Percentiles rank a stretch among this genome's conserved stretches.
These are phyloP conservation scores for Drosophila bifasciata DNA, from an alignment of 1,140 invertebrate genomes.

Conservation along the genomic window DNA sequence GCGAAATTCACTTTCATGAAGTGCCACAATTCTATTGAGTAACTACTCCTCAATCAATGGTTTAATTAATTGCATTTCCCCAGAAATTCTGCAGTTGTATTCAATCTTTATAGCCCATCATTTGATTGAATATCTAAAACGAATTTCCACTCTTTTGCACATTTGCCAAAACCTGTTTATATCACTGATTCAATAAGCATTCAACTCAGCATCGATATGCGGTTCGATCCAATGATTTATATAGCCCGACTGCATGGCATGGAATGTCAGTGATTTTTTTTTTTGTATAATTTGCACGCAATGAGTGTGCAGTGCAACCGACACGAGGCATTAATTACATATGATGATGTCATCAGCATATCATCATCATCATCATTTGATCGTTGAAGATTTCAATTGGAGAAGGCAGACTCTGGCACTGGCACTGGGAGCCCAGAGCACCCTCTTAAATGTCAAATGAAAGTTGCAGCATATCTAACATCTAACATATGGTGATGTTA, in stretches of 20 bases:
- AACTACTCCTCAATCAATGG: too few relatives aligned
- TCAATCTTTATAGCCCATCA: neutral
- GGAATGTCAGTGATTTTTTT: conserved; percentile 36
- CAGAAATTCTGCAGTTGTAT: conserved; percentile 2
- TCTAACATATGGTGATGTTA: conserved; percentile 4
- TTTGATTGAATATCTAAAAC: neutral
- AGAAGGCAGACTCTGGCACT: conserved; percentile 25
- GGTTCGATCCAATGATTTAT: conserved; percentile 38
- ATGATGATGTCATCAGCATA: conserved; percentile 52
- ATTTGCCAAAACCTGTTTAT: conserved; percentile 25
- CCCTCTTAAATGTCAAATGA: conserved; percentile 66
- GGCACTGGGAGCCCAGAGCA: conserved; percentile 2
- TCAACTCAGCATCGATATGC: conserved; percentile 47
- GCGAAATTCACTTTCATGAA: too few relatives aligned
- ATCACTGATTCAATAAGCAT: conserved; percentile 47
- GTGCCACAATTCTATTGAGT: too few relatives aligned
- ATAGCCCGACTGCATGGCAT: conserved; percentile 30
- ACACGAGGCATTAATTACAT: conserved; percentile 67
- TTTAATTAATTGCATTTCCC: too few relatives aligned
- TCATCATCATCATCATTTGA: conserved; percentile 5
- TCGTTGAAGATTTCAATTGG: conserved; percentile 58
- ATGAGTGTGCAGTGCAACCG: conserved; percentile 47
- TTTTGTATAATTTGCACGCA: conserved; percentile 54
- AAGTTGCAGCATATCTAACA: conserved; percentile 49
- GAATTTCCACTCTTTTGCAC: conserved; percentile 16